A percentile compares a stretch with the other conserved stretches of the same genome.
phyloP scores from a whole-genome alignment of 2,888 invertebrate species.

The Euphydryas editha region DNA sequence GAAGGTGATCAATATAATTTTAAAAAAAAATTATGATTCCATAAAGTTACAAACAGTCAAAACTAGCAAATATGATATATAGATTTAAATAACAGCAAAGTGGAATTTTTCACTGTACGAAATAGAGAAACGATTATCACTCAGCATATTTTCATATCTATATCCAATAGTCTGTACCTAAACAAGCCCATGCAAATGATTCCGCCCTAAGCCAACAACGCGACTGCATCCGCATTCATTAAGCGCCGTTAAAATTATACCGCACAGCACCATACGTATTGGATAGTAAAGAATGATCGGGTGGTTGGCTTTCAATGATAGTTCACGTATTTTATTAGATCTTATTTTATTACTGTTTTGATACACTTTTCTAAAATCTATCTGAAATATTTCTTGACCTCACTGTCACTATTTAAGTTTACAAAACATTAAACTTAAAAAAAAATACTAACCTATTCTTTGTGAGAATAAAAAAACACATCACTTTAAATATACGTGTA shows the following conservation, averaged over 20 bases:
- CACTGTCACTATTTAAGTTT: not conserved
- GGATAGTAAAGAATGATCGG: constrained; percentile 14
- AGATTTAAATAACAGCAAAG: not conserved
- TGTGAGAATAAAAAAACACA: no score
- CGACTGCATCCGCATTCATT: constrained; percentile 40
- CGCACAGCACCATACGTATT: constrained; percentile 23
- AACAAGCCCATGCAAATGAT: constrained; percentile 29
- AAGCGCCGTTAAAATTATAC: constrained; percentile 33
- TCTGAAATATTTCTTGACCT: not conserved
- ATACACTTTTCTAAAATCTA: not conserved
- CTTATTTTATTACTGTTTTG: not conserved
- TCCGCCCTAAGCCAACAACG: constrained; percentile 32
- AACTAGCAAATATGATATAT: no score
- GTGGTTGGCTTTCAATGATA: not conserved
- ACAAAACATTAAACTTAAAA: no score
- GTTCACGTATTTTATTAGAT: not conserved
- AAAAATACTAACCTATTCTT: no score
- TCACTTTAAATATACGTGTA: no score
- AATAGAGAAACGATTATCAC: not conserved
- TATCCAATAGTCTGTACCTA: constrained; percentile 13
- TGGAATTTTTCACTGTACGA: constrained; percentile 2
- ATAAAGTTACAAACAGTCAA: no score
- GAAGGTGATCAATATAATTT: no score
- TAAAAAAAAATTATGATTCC: no score
- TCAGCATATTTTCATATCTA: not conserved